Conservation (phyloP, 2,797 vertebrate species). For the Eupleurogrammus muticus region DNA sequence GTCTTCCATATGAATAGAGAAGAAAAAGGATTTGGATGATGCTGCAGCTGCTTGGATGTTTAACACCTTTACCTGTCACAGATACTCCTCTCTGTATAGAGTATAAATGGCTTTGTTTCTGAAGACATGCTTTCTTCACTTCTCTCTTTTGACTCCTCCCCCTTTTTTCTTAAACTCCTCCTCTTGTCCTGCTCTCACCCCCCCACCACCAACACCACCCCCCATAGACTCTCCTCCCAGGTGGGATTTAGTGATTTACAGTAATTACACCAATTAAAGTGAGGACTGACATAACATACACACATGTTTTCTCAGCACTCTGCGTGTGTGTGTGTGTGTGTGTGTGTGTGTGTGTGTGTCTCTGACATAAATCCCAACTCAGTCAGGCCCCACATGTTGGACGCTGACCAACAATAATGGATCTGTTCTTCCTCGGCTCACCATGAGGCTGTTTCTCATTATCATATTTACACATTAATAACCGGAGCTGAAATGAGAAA, state of each 20-base stretch:
- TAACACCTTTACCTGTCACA: no score
- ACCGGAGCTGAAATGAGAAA: conserved; percentile 2
- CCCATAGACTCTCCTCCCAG: conserved; percentile 15
- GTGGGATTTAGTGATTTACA: conserved; percentile 47
- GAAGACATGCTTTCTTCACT: no score
- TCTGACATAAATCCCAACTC: conserved; percentile 18
- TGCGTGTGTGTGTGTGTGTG: conserved; percentile 10
- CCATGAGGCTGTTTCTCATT: conserved; percentile 14
- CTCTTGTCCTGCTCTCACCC: no score
- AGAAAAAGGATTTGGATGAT: no score
- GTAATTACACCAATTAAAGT: conserved; percentile 46
- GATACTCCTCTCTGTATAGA: no score
- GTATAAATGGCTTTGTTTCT: no score
- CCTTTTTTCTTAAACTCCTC: no score
- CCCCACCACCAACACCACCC: no score
- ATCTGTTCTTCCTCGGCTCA: conserved; percentile 8
- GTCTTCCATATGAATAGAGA: no score
- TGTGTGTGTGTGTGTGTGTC: conserved; percentile 10
- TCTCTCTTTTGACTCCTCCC: no score
- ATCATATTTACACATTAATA: conserved; percentile 16
- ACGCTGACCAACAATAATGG: conserved; percentile 26
- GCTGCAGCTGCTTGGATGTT: no score
- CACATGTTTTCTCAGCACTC: conserved; percentile 22
- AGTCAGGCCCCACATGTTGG: conserved; percentile 26
- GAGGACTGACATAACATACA: conserved; percentile 34